These are phyloP conservation scores for Cyprinella venusta DNA, from an alignment of 2,797 vertebrate genomes.

Conservation along the genomic window DNA sequence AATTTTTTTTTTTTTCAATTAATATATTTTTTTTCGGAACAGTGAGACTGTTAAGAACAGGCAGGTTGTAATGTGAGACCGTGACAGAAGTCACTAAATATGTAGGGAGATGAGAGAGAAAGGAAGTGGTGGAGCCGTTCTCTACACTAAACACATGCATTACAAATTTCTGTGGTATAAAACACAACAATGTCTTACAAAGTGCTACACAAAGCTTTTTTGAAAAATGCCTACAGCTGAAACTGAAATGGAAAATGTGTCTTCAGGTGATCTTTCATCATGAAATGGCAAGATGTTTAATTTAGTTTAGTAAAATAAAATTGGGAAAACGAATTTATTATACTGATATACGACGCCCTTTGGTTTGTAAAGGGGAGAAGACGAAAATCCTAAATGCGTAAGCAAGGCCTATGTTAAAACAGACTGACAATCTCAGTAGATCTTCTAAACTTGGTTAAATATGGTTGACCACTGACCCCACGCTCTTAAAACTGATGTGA, in stretches of 20 bases:
- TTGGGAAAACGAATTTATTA: background rate
- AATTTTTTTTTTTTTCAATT: background rate
- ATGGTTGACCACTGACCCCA: background rate
- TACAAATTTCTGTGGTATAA: slow-evolving; percentile 34
- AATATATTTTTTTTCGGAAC: background rate
- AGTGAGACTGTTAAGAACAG: background rate
- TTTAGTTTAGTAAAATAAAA: background rate
- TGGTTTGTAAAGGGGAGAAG: slow-evolving; percentile 88
- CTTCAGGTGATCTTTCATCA: background rate
- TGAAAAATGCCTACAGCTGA: background rate
- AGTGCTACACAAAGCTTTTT: background rate
- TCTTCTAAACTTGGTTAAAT: background rate
- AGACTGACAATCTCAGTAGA: background rate
- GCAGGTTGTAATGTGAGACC: background rate
- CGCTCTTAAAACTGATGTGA: background rate
- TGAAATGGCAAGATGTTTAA: background rate
- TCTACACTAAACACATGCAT: slow-evolving; percentile 14
- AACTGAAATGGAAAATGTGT: background rate
- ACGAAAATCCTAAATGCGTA: slow-evolving; percentile 86
- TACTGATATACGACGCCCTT: slow-evolving; percentile 73
- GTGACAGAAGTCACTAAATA: background rate
- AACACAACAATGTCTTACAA: slow-evolving; percentile 25
- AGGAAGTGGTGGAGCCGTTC: slow-evolving; percentile 44
- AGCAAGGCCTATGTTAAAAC: slow-evolving; percentile 54
- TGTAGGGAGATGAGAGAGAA: background rate